Evolutionary conservation across 1,140 invertebrate species (phyloP), one percentile per base, ranked within the genome.

Genomic region (Solenopsis fugax): DNA sequence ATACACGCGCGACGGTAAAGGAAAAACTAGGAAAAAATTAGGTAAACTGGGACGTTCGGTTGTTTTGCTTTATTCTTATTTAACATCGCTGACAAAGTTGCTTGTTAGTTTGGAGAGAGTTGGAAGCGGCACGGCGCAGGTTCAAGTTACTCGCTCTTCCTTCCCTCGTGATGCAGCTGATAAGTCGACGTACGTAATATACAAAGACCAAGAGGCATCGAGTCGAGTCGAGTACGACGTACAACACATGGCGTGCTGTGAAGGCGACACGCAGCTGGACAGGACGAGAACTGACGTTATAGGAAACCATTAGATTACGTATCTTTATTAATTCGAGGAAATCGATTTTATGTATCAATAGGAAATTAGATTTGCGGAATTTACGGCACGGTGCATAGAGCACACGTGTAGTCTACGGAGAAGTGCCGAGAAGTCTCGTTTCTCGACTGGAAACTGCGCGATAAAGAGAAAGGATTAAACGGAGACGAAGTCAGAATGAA

Each of bases 171-270:
- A 75, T 75, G 34, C 13, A 4, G 52, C 72, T 58, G 72, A 75
- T 75, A 75, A 58, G 50, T 75, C 72, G 34, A n/a, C 52, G 16
- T 58, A 56, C n/a, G 52, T 75, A 56, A 52, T 58, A 75, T 24
- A 9, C 69, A 24, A 34, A 29, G 24, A 34, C 24, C 45, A n/a
- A n/a, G n/a, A 10, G n/a, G 21, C 45, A 29, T 54, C 52, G n/a
- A 2, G 21, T 72, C 24, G 72, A 21, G 21, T 18, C 60, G 24
- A 18, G n/a, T 48, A 56, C n/a, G 34, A n/a, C 34, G 50, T 58
- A 75, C 52, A 75, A 75, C 52, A 75, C 72, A 75, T 52, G 34
- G 50, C n/a, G 64, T 75, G 72, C 18, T 34, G 34, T 58, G 52
- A 37, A 58, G 56, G n/a, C n/a, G 52, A 73, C 29, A 56, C 34